Percentiles rank a stretch among this genome's conserved stretches.
These are phyloP conservation scores for Brachyrhaphis roseni DNA, from an alignment of 2,797 vertebrate species.

Conservation along the genomic window DNA sequence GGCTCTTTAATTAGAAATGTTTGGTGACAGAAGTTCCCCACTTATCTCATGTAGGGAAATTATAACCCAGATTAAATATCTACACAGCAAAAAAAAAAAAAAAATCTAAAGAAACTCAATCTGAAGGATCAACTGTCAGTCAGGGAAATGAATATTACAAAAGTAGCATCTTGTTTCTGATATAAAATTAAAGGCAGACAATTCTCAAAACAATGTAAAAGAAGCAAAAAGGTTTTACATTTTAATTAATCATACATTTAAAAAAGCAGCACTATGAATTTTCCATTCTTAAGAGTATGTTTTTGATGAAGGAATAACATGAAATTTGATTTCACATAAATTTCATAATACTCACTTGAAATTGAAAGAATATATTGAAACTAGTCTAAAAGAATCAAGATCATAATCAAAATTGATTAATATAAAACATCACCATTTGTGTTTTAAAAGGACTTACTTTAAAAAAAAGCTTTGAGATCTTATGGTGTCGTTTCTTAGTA, in stretches of 20 bases:
- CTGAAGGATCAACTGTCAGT: neutral
- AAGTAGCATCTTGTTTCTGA: neutral
- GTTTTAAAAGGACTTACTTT: neutral
- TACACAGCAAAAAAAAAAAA: neutral
- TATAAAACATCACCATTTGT: neutral
- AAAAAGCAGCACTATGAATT: too few species aligned
- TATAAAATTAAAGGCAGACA: neutral
- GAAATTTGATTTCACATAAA: neutral
- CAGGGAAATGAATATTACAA: neutral
- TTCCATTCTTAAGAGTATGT: too few species aligned
- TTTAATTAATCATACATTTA: too few species aligned
- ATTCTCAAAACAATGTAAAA: neutral
- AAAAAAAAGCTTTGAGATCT: neutral
- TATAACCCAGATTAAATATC: neutral
- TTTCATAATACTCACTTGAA: neutral
- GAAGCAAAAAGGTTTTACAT: neutral
- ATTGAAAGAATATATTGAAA: neutral
- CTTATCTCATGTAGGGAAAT: constrained; percentile 1
- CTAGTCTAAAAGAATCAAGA: neutral
- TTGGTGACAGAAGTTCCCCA: constrained; percentile 32
- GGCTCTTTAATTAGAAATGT: constrained; percentile 62
- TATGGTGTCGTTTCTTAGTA: neutral
- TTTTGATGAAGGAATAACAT: neutral
- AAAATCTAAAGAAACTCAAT: neutral
- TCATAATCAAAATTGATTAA: neutral